These are phyloP conservation scores for Sialis lutaria DNA, from an alignment of 2,888 invertebrate genomes.

Conservation along the genomic window DNA sequence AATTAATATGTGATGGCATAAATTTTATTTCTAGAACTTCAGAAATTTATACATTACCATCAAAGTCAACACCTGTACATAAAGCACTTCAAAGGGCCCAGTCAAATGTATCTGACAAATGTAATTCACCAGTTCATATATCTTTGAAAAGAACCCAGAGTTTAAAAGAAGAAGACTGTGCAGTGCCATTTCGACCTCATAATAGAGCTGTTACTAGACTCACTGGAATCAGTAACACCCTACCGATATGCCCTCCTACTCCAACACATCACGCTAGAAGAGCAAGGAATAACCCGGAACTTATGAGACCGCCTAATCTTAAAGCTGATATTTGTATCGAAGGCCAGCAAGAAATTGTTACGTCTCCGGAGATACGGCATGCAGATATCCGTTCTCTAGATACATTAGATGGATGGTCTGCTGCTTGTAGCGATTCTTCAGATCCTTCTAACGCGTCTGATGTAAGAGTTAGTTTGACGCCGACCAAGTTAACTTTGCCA, in stretches of 20 bases:
- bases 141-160: conserved; percentile 6
- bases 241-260: conserved; percentile 66
- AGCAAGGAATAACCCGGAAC: conserved; percentile 28
- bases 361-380: conserved; percentile 22
- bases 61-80: conserved; percentile 11
- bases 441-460: background rate
- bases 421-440: conserved; percentile 1
- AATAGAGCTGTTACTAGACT: conserved; percentile 43
- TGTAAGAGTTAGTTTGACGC: conserved; percentile 13
- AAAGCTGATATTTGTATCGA: conserved; percentile 22
- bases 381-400: conserved; percentile 24
- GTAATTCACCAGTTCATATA: conserved; percentile 10
- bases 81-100: background rate
- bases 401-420: conserved; percentile 15
- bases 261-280: conserved; percentile 71
- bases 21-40: conserved; percentile 6
- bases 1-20: conserved; percentile 2
- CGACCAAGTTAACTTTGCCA: conserved; percentile 17
- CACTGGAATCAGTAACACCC: conserved; percentile 25
- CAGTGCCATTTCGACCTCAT: conserved; percentile 32
- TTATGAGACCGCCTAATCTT: conserved; percentile 28
- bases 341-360: conserved; percentile 21
- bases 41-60: background rate
- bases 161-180: conserved; percentile 8
- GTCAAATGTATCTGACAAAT: conserved; percentile 4